phyloP scores from a whole-genome alignment of 1,140 invertebrate genomes.

The Papilio polyxenes region DNA sequence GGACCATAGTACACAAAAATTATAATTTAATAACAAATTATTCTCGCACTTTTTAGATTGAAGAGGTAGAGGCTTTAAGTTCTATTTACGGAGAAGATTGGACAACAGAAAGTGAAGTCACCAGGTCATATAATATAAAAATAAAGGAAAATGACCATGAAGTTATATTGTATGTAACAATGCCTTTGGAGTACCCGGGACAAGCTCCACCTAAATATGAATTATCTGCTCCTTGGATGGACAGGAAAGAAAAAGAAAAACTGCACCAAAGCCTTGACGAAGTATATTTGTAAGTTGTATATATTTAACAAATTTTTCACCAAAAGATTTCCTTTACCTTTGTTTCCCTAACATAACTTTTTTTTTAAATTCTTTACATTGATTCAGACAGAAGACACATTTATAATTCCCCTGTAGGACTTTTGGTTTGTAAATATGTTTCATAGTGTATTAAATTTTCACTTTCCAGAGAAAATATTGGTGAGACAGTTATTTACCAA shows the following conservation, averaged over 20 bases:
- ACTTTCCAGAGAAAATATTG: slow-evolving; percentile 84
- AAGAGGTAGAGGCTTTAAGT: slow-evolving; percentile 88
- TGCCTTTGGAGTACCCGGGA: slow-evolving; percentile 85
- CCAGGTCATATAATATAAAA: slow-evolving; percentile 81
- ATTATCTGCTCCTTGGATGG: slow-evolving; percentile 87
- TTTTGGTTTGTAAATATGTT: background rate
- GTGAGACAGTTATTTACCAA: slow-evolving; percentile 87
- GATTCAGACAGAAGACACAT: too few species aligned
- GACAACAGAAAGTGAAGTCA: slow-evolving; percentile 82
- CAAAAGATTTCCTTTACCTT: too few species aligned
- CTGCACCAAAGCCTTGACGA: slow-evolving; percentile 83
- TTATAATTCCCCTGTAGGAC: too few species aligned
- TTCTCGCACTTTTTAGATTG: slow-evolving; percentile 71
- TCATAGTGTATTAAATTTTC: background rate
- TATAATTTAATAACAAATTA: background rate
- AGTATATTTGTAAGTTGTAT: slow-evolving; percentile 84
- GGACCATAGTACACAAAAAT: background rate
- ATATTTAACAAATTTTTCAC: background rate
- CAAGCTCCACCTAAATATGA: slow-evolving; percentile 85
- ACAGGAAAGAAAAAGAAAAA: slow-evolving; percentile 80
- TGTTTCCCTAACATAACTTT: too few species aligned
- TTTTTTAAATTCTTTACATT: too few species aligned
- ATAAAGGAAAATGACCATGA: slow-evolving; percentile 78
- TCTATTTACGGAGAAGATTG: slow-evolving; percentile 90
- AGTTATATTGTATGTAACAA: slow-evolving; percentile 82